Evolutionary conservation across 1,140 invertebrate species (phyloP).

Genomic region (Sminthurides bifidus): DNA sequence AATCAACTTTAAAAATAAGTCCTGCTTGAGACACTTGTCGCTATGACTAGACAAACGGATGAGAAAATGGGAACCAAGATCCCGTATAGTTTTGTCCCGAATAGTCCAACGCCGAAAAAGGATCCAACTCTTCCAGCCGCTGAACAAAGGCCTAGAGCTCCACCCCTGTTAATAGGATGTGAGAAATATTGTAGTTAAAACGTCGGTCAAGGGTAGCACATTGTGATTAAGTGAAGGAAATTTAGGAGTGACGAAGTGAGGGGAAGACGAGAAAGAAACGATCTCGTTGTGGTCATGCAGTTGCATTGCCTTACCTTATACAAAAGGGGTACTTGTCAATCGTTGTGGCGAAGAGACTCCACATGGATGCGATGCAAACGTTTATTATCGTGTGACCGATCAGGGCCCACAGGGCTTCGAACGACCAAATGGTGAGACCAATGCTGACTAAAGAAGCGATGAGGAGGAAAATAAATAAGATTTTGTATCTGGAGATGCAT

Average conservation of each 20-base stretch:
- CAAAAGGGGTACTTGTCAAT: conserved; percentile 29
- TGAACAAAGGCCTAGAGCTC: conserved; percentile 24
- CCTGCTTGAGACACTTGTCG: conserved; percentile 15
- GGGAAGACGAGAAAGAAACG: neutral
- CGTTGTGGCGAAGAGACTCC: conserved; percentile 24
- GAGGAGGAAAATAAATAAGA: conserved; percentile 18
- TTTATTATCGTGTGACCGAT: conserved; percentile 27
- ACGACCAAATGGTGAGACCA: conserved; percentile 15
- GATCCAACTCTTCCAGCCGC: conserved; percentile 27
- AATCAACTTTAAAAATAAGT: conserved; percentile 20
- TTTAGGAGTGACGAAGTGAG: neutral
- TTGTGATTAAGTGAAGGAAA: neutral
- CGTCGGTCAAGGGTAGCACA: neutral
- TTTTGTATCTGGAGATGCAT: conserved; percentile 12
- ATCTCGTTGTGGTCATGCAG: too few species aligned
- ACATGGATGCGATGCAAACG: conserved; percentile 21
- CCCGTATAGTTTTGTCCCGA: conserved; percentile 28
- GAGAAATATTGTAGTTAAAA: neutral
- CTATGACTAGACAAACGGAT: conserved; percentile 28
- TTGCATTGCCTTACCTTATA: conserved; percentile 21
- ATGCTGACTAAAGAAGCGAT: conserved; percentile 24
- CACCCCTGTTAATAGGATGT: conserved; percentile 12
- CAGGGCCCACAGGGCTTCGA: conserved; percentile 18
- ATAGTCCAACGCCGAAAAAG: conserved; percentile 30
- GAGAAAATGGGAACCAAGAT: conserved; percentile 27